Percentiles rank a stretch among this genome's conserved stretches.
Evolutionary conservation across 1,140 invertebrate species (phyloP).

Genomic region (Chionoecetes opilio): DNA sequence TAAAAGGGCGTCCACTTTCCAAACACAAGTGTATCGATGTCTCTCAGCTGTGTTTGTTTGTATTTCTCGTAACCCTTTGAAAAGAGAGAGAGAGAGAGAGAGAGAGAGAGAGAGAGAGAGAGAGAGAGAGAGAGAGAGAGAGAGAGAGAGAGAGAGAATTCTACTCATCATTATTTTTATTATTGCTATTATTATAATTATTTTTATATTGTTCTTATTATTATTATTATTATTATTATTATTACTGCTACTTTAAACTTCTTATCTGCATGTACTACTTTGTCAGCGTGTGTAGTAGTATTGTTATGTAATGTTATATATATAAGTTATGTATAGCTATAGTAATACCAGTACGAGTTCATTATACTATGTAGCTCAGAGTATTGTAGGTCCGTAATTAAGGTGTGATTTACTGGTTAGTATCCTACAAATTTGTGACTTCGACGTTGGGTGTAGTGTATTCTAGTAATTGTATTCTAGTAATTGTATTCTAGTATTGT

Average conservation of each 20-base stretch:
- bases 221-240: background rate
- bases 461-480: background rate
- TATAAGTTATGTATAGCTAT: too few species aligned
- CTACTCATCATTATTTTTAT: background rate
- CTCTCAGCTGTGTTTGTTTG: conserved; percentile 37
- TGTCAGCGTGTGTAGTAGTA: too few species aligned
- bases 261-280: too few species aligned
- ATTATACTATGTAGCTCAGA: background rate
- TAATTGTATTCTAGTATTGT: background rate
- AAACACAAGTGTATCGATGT: conserved; percentile 30
- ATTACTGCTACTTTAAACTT: background rate
- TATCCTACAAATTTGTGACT: too few species aligned
- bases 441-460: too few species aligned
- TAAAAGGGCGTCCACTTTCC: background rate
- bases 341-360: too few species aligned
- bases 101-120: conserved; percentile 55
- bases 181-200: background rate
- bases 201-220: background rate
- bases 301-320: too few species aligned
- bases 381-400: background rate
- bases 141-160: background rate
- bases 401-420: background rate
- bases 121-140: background rate
- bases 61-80: background rate
- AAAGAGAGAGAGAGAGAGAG: conserved; percentile 35